Conservation (phyloP, 2,113 vertebrate genomes). For the Fregata magnificens region DNA sequence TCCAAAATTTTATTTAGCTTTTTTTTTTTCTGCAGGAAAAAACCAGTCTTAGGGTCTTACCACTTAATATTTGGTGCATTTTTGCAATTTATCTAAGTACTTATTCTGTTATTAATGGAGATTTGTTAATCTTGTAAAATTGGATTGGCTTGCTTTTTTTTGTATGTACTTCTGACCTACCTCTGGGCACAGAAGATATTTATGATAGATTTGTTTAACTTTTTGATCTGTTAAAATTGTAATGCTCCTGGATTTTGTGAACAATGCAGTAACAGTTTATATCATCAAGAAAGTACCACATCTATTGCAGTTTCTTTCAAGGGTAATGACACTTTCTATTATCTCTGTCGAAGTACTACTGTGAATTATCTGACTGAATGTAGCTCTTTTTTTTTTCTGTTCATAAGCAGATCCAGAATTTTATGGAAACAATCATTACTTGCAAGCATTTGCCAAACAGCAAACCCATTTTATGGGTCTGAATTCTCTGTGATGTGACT, state of each 20-base stretch:
- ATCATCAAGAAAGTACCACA: neutral
- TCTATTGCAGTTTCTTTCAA: neutral
- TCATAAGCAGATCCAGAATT: neutral
- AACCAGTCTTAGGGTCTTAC: accelerated
- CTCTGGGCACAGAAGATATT: neutral
- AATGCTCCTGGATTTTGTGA: neutral
- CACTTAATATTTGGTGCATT: neutral
- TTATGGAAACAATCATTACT: neutral
- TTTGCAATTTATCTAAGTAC: neutral
- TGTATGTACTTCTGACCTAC: neutral
- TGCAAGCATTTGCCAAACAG: neutral
- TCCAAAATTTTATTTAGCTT: neutral
- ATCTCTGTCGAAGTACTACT: neutral
- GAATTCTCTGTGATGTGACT: neutral
- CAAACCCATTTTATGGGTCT: neutral
- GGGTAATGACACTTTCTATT: neutral
- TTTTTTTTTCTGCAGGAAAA: neutral
- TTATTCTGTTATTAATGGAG: neutral
- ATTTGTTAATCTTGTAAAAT: neutral
- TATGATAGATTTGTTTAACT: neutral
- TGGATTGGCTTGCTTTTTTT: neutral
- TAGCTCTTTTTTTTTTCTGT: neutral
- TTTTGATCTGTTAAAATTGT: neutral
- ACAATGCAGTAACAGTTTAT: neutral
- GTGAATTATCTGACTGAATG: neutral